Percentiles rank a stretch among this genome's conserved stretches.
Evolutionary conservation across 1,140 invertebrate species (phyloP).

Genomic region (Heliothis virescens): DNA sequence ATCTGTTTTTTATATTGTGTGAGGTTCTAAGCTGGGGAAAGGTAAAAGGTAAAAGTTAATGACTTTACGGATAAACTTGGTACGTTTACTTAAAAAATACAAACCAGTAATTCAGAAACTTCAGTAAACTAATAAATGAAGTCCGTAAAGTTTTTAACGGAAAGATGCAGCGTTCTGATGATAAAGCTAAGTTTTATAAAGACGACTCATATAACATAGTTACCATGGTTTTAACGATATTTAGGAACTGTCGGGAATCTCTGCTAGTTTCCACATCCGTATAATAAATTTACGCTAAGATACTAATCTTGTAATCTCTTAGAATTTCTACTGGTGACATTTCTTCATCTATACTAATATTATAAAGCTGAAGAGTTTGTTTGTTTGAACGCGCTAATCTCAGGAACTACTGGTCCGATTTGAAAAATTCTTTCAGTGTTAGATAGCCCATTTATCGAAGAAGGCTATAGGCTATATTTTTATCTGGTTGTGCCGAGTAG

Average conservation of each 20-base stretch:
- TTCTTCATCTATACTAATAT: too few relatives aligned
- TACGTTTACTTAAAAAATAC: background rate
- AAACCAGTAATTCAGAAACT: background rate
- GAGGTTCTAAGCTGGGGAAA: slow-evolving; percentile 18
- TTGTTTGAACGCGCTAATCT: too few relatives aligned
- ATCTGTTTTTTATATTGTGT: slow-evolving; percentile 28
- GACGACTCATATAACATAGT: slow-evolving; percentile 31
- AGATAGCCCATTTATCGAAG: too few relatives aligned
- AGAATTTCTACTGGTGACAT: slow-evolving; percentile 71
- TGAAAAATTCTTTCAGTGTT: too few relatives aligned
- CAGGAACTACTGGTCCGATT: too few relatives aligned
- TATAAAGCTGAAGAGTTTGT: too few relatives aligned
- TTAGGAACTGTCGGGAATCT: slow-evolving; percentile 39
- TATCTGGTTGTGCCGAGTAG: too few relatives aligned
- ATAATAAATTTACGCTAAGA: slow-evolving; percentile 53
- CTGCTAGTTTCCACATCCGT: slow-evolving; percentile 60
- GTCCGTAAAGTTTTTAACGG: background rate
- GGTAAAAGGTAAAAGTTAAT: background rate
- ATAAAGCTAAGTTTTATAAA: slow-evolving; percentile 6
- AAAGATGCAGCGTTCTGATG: slow-evolving; percentile 6
- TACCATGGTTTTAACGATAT: slow-evolving; percentile 39
- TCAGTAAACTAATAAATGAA: background rate
- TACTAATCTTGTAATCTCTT: slow-evolving; percentile 63
- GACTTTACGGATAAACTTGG: slow-evolving; percentile 2
- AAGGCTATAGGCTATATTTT: too few relatives aligned